Evolutionary conservation across 2,888 invertebrate genomes (phyloP), one percentile per base, ranked within the genome.

Genomic region (Cheilosia vulpina): DNA sequence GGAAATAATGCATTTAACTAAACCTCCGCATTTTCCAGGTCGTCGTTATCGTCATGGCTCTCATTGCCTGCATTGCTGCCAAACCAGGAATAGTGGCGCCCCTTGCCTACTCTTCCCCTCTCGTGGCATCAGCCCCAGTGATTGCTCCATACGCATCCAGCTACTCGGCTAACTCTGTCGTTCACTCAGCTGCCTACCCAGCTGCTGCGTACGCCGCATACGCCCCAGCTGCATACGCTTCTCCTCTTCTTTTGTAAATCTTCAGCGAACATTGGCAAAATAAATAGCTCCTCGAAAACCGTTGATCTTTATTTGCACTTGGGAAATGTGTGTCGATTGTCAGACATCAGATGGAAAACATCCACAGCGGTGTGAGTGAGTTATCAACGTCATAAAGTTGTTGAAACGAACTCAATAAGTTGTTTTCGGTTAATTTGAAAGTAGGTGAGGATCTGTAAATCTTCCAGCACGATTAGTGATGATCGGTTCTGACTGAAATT

Each of bases 81-180:
- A 78, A 72, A 27, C 83, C 83, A 68, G 83, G 83, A 73, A 21
- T 83, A 19, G 4, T 79, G 52, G 79, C 83, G 52, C 78, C 83
- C 41, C 63, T 83, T 47, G 79, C 68, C 13, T 83, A 79, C 11
- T 83, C 83, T 17, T 62, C 83, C 24, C 79, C 83, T 27, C 19
- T 83, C 43, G 27, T 79, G 6, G 83, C 83, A 1, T 83, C 78
- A 21, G 83, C 69, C 45, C 78, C 83, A 57, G 72, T 78, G 1
- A 41, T 83, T 50, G 83, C 83, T 9, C 83, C 83, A 78, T 78
- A 78, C 13, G 78, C 83, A 52, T 78, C 83, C 24, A 83, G 83
- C 57, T 83, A 83, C 68, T 73, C 73, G 9, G 83, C 83, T 41
- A 78, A 73, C 21, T 83, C 83, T 2, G 83, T 78, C 27, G 38